A percentile compares a stretch with the other conserved stretches of the same genome.
Evolutionary conservation across 2,888 invertebrate species (phyloP).

Genomic region (Scaptomyza reducta): DNA sequence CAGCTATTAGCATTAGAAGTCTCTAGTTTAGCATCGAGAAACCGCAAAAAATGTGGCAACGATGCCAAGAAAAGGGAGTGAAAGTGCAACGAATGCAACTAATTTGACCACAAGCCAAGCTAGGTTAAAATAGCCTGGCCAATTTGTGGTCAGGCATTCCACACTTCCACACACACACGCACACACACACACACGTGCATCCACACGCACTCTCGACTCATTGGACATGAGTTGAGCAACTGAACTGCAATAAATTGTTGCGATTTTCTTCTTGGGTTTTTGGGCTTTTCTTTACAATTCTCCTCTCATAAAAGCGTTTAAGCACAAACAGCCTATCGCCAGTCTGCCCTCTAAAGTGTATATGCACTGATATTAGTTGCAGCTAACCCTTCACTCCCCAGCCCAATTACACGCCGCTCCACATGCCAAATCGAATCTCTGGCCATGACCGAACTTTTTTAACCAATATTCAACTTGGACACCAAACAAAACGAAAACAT

Average conservation of each 20-base stretch:
- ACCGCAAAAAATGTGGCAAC: not conserved
- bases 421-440: constrained; percentile 42
- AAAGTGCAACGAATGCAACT: constrained; percentile 37
- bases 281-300: too few species aligned
- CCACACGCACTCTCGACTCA: constrained; percentile 7
- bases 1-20: not conserved
- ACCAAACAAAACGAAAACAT: not conserved
- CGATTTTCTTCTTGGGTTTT: constrained; percentile 41
- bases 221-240: constrained; percentile 28
- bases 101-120: constrained; percentile 40
- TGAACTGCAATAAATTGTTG: constrained; percentile 56
- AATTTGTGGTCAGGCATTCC: constrained; percentile 21
- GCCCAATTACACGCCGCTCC: not conserved
- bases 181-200: constrained; percentile 1
- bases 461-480: not conserved
- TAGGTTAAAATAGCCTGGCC: constrained; percentile 12
- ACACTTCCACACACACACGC: not conserved
- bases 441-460: not conserved
- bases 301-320: constrained; percentile 5
- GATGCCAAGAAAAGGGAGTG: not conserved
- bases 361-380: constrained; percentile 3
- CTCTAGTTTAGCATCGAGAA: not conserved
- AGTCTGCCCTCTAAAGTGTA: not conserved
- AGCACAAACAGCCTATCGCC: constrained; percentile 30
- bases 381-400: not conserved